Percentiles rank a stretch among this genome's conserved stretches.
These are phyloP conservation scores for Phlogophora meticulosa DNA, from an alignment of 2,888 invertebrate genomes.

Conservation along the genomic window DNA sequence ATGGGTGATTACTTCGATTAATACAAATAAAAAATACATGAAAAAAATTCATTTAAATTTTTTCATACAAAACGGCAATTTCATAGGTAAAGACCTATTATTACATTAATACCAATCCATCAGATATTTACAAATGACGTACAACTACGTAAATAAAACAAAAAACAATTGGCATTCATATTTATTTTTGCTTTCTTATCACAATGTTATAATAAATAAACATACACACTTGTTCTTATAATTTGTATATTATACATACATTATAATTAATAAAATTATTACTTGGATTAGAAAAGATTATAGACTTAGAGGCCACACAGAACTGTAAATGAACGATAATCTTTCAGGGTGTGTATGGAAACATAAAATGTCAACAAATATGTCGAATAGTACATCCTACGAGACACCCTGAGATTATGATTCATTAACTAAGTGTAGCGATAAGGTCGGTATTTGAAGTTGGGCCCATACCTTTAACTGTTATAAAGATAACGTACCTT, in stretches of 20 bases:
- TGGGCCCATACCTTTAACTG: background rate
- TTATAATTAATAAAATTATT: constrained; percentile 47
- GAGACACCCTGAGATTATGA: constrained; percentile 7
- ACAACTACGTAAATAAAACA: constrained; percentile 45
- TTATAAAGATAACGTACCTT: background rate
- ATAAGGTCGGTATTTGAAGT: constrained; percentile 16
- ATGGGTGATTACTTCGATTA: too few species aligned
- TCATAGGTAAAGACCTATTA: too few species aligned
- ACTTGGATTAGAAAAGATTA: constrained; percentile 41
- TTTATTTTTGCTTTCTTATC: constrained; percentile 62
- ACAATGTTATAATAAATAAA: constrained; percentile 65
- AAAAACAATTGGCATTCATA: constrained; percentile 49
- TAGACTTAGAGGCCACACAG: constrained; percentile 2
- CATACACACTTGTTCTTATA: constrained; percentile 56
- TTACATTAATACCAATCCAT: background rate
- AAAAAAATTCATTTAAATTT: too few species aligned
- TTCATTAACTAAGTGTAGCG: constrained; percentile 4
- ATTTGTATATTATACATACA: constrained; percentile 60
- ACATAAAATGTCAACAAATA: background rate
- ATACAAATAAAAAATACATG: too few species aligned
- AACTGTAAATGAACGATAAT: constrained; percentile 29
- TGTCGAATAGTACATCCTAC: background rate
- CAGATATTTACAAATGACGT: too few species aligned
- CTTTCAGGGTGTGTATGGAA: background rate
- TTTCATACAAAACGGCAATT: too few species aligned